Percentiles rank a stretch among this genome's conserved stretches.
Evolutionary conservation across 2,113 vertebrate genomes (phyloP).

Genomic region (Macaca mulatta): DNA sequence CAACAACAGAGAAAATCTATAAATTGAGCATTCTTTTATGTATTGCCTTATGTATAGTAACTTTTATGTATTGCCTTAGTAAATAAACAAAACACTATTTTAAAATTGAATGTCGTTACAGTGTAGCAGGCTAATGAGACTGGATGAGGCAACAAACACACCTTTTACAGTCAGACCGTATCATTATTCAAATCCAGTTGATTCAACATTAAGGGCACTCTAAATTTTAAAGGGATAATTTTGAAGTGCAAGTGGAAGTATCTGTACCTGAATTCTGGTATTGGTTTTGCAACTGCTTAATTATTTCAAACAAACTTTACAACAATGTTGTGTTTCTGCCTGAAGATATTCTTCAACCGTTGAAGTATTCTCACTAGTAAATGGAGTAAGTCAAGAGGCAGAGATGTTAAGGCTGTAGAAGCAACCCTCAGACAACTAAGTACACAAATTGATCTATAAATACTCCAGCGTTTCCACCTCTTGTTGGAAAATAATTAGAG

Average conservation of each 20-base stretch:
- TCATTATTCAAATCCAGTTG: background rate
- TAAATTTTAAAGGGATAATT: background rate
- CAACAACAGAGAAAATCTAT: background rate
- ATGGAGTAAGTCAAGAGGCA: background rate
- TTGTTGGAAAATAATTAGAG: background rate
- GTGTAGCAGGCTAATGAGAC: background rate
- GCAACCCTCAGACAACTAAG: background rate
- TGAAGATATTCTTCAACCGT: background rate
- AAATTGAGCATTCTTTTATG: background rate
- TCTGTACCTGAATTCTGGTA: background rate
- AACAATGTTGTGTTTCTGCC: background rate
- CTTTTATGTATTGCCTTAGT: background rate
- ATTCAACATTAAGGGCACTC: background rate
- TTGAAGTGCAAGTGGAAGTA: background rate
- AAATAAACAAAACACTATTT: background rate
- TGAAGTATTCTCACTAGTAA: background rate
- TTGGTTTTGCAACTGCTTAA: background rate
- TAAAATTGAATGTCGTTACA: background rate
- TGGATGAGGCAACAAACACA: background rate
- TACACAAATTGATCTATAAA: background rate
- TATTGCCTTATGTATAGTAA: background rate
- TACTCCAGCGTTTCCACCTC: background rate
- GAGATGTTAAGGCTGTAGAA: background rate
- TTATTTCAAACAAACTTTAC: background rate
- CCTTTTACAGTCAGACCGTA: background rate